Evolutionary conservation across 2,888 invertebrate genomes (phyloP).

Genomic region (Clanis bilineata): DNA sequence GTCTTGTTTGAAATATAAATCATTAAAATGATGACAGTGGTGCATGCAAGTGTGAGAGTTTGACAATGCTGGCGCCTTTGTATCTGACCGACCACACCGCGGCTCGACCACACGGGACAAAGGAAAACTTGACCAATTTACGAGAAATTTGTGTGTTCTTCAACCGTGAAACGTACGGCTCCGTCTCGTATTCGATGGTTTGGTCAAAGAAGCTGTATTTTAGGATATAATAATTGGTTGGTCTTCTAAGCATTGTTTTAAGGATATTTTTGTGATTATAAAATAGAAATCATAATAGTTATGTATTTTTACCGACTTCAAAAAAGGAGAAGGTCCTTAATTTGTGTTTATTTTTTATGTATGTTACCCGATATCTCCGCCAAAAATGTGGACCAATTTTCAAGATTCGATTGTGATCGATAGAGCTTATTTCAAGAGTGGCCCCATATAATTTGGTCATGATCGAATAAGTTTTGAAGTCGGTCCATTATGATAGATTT

Average conservation of each 20-base stretch:
- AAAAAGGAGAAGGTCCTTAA: too few species aligned
- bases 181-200: background rate
- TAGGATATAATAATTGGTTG: background rate
- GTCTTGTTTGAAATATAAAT: conserved; percentile 24
- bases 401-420: too few species aligned
- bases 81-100: conserved; percentile 22
- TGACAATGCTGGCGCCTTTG: conserved; percentile 18
- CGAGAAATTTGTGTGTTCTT: conserved; percentile 3
- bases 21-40: conserved; percentile 68
- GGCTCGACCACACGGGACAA: conserved; percentile 25
- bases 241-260: background rate
- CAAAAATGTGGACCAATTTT: too few species aligned
- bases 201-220: background rate
- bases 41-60: conserved; percentile 53
- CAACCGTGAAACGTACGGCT: conserved; percentile 6
- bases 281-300: too few species aligned
- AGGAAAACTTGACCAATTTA: conserved; percentile 35
- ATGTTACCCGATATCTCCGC: too few species aligned
- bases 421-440: too few species aligned
- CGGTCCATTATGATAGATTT: too few species aligned
- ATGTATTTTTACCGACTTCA: too few species aligned
- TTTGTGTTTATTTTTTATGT: too few species aligned
- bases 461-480: too few species aligned
- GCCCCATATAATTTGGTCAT: too few species aligned
- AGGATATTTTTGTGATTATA: background rate